Conservation (phyloP, 1,140 invertebrate genomes). For the Euborellia annulipes region DNA sequence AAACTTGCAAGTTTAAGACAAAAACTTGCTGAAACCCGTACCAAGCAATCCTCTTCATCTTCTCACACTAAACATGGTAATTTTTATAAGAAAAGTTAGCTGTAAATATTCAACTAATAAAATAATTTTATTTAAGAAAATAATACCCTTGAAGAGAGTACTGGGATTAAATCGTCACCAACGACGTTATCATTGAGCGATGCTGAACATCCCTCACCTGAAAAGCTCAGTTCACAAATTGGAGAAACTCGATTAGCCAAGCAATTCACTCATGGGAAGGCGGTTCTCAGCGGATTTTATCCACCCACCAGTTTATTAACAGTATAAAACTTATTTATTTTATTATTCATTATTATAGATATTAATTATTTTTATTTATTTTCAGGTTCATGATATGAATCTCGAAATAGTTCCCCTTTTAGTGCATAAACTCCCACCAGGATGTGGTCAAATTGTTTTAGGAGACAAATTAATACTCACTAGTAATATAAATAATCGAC, state of each 20-base stretch:
- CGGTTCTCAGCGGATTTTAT: constrained; percentile 31
- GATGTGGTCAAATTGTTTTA: constrained; percentile 9
- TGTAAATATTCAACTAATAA: no score
- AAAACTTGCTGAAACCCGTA: constrained; percentile 41
- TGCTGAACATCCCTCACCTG: no score
- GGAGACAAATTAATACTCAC: constrained; percentile 45
- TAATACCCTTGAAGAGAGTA: no score
- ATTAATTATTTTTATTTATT: constrained; percentile 10
- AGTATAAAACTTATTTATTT: constrained; percentile 18
- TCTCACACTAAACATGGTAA: no score
- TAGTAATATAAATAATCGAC: constrained; percentile 30
- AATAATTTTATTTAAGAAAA: no score
- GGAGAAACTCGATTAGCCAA: no score
- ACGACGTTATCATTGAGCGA: no score
- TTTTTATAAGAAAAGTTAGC: no score
- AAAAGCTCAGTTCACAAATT: no score
- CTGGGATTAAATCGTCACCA: no score
- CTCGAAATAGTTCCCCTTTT: constrained; percentile 45
- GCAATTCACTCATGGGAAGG: no score
- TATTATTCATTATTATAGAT: constrained; percentile 5
- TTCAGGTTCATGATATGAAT: constrained; percentile 43
- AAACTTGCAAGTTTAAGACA: constrained; percentile 45
- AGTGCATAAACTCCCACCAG: constrained; percentile 40
- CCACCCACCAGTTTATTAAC: constrained; percentile 31
- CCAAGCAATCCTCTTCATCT: neutral